Evolutionary conservation across 2,797 vertebrate species (phyloP).

Genomic region (Diglossa cyanea): DNA sequence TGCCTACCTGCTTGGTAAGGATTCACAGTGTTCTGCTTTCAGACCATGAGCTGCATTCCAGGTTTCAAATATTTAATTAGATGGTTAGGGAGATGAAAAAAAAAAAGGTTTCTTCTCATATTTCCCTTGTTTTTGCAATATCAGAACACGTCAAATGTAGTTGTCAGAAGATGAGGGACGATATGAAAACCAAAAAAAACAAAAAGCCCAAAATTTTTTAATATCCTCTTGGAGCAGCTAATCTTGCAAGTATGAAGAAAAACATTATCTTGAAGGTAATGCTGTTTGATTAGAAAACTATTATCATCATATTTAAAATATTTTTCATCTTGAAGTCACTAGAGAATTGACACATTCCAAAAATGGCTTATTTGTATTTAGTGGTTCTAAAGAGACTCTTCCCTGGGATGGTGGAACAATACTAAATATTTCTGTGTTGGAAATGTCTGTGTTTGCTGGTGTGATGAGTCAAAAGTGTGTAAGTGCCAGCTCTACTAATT

Average conservation of each 20-base stretch:
- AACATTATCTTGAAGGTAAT: not conserved
- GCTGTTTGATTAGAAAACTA: not conserved
- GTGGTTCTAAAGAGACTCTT: not conserved
- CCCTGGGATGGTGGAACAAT: not conserved
- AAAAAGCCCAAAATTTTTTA: accelerated
- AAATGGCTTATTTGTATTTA: not conserved
- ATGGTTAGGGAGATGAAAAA: no score
- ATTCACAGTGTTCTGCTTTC: not conserved
- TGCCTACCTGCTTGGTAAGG: not conserved
- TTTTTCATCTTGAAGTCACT: not conserved
- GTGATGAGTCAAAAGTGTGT: not conserved
- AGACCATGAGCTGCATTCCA: not conserved
- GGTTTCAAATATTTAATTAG: not conserved
- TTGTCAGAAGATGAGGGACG: not conserved
- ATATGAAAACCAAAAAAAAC: not conserved
- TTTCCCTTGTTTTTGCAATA: not conserved
- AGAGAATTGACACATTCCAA: not conserved
- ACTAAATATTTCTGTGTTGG: not conserved
- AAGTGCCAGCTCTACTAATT: not conserved
- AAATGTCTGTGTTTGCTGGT: not conserved
- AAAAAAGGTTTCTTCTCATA: not conserved
- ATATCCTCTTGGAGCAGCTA: not conserved
- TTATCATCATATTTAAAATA: not conserved
- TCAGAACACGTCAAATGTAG: not conserved
- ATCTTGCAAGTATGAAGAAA: not conserved